Base-by-base conservation (phyloP, 2,113 vertebrate genomes). In the Chionodraco myersi region DNA sequence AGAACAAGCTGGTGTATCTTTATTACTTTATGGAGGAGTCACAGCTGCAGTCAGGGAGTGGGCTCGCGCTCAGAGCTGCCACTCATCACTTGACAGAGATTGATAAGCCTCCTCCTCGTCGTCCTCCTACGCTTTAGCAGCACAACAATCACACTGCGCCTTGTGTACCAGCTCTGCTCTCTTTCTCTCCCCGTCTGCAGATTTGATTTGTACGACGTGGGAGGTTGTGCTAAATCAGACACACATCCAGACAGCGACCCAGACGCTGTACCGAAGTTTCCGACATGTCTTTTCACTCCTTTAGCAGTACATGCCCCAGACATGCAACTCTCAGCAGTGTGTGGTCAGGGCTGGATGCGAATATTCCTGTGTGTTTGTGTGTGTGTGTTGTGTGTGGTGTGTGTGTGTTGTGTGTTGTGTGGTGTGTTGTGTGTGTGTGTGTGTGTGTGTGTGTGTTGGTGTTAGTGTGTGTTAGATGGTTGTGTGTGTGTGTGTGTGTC, bases 311-410 rank as follows among this genome's bases (percentile, higher is more conserved):
- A 65, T n/a, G n/a, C n/a, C n/a, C n/a, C n/a, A n/a, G n/a, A n/a
- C n/a, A n/a, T 18, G 72, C 54, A 52, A 21, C 21, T 48, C 76
- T 59, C 21, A 72, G 61, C 16, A 56, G 78, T 83, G 84, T 82
- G 85, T 75, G 73, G 68, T 75, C 83, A 10, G 67, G 18, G 64
- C 75, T 8, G 30, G 54, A 82, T 62, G 73, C 41, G 16, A 80
- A 58, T 3, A 41, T 51, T 73, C 82, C 36, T 69, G 48, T 78
- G 66, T 67, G 57, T 56, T 18, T 51, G 65, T 41, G 44, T 68
- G 63, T 68, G 65, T 72, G 51, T 75, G 65, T 64, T n/a, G n/a
- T n/a, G n/a, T n/a, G n/a, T n/a, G n/a, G 48, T 81, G 67, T 82
- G 48, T 71, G 67, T 84, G 67, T 65, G 54, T 77, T 70, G 56